phyloP scores from a whole-genome alignment of 2,797 vertebrate genomes.

The Argyrosomus regius region DNA sequence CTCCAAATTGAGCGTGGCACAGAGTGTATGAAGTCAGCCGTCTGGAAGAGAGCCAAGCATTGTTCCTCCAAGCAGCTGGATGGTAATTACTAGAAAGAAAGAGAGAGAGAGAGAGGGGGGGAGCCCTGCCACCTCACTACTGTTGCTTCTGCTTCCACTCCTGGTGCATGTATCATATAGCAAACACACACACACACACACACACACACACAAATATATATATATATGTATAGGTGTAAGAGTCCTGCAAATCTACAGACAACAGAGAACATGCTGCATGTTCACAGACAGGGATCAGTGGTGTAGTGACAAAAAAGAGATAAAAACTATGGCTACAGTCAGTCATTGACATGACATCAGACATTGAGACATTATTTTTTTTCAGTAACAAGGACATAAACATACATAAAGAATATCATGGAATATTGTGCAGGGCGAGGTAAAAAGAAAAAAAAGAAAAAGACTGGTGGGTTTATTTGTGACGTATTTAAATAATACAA shows the following conservation, averaged over 20 bases:
- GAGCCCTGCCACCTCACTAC: constrained; percentile 50
- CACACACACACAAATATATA: not conserved
- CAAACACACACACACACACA: not conserved
- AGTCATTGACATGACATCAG: not conserved
- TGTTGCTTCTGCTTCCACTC: constrained; percentile 51
- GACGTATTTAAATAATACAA: not conserved
- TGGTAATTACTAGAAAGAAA: constrained; percentile 73
- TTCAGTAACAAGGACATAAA: not conserved
- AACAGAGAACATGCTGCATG: not conserved
- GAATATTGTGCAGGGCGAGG: not conserved
- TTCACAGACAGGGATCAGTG: not conserved
- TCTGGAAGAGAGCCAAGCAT: constrained; percentile 80
- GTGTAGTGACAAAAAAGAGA: not conserved
- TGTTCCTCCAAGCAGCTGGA: constrained; percentile 82
- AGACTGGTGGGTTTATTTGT: not conserved
- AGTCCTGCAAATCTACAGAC: not conserved
- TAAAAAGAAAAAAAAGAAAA: not conserved
- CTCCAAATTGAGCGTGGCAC: constrained; percentile 82
- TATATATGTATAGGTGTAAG: not conserved
- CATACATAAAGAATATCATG: not conserved
- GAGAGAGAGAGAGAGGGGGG: constrained; percentile 24
- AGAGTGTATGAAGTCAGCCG: constrained; percentile 81
- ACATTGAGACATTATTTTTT: not conserved
- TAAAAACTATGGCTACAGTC: not conserved
- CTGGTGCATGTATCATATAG: constrained; percentile 8